These are phyloP conservation scores for Lagopus leucura DNA, from an alignment of 2,113 vertebrate genomes.

Conservation along the genomic window DNA sequence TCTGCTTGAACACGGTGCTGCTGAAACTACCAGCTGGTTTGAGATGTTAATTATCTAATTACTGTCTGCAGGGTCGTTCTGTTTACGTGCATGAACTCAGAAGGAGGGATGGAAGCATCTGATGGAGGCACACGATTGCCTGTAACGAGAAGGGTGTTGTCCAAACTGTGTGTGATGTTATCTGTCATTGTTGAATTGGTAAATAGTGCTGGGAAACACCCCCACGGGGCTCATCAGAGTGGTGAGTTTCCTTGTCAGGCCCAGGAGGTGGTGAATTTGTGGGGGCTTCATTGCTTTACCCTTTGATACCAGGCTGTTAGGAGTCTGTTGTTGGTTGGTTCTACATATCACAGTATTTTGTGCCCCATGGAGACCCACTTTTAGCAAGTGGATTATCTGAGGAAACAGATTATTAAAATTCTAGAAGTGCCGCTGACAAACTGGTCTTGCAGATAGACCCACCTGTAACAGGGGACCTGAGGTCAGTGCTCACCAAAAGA, in stretches of 20 bases:
- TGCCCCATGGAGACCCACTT: rapidly evolving
- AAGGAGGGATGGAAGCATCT: neutral
- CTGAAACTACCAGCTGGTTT: conserved; percentile 9
- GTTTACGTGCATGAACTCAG: rapidly evolving
- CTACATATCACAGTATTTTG: neutral
- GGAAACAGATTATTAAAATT: neutral
- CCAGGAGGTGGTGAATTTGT: neutral
- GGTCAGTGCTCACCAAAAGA: neutral
- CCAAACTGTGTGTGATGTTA: neutral
- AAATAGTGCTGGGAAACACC: neutral
- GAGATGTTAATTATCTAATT: neutral
- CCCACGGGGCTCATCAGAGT: neutral
- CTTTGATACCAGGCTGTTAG: neutral
- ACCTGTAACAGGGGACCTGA: neutral
- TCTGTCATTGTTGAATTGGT: neutral
- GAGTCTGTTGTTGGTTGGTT: neutral
- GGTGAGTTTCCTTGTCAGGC: neutral
- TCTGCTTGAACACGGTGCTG: neutral
- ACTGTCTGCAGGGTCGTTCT: neutral
- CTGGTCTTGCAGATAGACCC: neutral
- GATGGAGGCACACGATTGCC: neutral
- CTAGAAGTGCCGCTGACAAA: neutral
- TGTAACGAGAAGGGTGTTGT: neutral
- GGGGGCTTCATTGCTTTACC: neutral
- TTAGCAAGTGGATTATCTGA: neutral